Conservation (phyloP, 2,888 invertebrate genomes). For the Flabesymbios commensalis region DNA sequence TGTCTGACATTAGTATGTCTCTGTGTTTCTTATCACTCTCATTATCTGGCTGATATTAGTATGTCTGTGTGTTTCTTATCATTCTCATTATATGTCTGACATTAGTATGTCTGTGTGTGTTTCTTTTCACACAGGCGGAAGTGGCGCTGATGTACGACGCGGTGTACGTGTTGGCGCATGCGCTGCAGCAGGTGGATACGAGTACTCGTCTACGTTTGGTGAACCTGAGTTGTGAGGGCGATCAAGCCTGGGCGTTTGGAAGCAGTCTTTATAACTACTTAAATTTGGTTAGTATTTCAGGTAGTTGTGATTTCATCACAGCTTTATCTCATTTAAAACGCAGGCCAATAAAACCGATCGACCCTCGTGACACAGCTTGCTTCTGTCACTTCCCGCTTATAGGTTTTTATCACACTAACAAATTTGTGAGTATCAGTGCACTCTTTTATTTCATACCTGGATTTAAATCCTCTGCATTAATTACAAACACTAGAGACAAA, state of each 20-base stretch:
- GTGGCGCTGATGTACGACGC: constrained; percentile 94
- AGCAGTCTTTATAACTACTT: constrained; percentile 93
- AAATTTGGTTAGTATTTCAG: constrained; percentile 73
- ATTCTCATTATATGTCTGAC: too few relatives aligned
- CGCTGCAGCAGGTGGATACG: constrained; percentile 72
- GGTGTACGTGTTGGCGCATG: constrained; percentile 88
- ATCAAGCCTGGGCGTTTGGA: constrained; percentile 88
- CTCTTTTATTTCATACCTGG: too few relatives aligned
- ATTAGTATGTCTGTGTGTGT: too few relatives aligned
- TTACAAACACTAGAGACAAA: too few relatives aligned
- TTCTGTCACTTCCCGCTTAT: neutral
- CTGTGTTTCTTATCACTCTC: too few relatives aligned
- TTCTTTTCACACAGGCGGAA: constrained; percentile 85
- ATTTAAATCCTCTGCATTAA: too few relatives aligned
- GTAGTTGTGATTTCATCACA: too few relatives aligned
- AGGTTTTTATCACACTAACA: neutral
- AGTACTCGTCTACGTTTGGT: constrained; percentile 32
- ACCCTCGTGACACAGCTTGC: neutral
- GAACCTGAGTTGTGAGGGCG: constrained; percentile 50
- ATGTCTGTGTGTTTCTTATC: too few relatives aligned
- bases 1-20: too few relatives aligned
- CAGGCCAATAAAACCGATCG: constrained; percentile 13
- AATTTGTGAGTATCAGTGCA: too few relatives aligned
- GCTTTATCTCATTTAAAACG: neutral
- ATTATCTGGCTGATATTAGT: too few relatives aligned